Conservation (phyloP, 2,797 vertebrate species). For the Peromyscus attwateri region DNA sequence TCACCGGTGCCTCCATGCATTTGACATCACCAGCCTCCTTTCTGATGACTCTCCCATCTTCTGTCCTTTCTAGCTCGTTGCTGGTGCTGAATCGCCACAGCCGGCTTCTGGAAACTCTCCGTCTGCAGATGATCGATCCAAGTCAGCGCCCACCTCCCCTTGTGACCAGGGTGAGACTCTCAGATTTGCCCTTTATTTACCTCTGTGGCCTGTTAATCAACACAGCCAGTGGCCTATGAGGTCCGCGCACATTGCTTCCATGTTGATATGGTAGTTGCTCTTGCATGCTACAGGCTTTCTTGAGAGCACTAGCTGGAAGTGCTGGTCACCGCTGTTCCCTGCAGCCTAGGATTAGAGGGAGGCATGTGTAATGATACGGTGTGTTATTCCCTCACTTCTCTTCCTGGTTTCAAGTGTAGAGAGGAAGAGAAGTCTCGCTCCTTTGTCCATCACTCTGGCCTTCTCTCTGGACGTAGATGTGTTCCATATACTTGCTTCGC, state of each 20-base stretch:
- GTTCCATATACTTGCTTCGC: rapidly evolving
- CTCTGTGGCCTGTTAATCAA: not conserved
- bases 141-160: conserved; percentile 96
- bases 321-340: not conserved
- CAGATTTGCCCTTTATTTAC: not conserved
- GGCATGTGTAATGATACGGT: rapidly evolving
- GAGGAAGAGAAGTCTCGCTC: not conserved
- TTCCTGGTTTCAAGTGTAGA: not conserved
- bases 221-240: not conserved
- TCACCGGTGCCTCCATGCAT: not conserved
- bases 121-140: conserved; percentile 94
- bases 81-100: conserved; percentile 93
- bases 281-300: not conserved
- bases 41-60: not conserved
- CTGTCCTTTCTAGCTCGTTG: conserved; percentile 89
- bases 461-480: not conserved
- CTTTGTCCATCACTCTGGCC: not conserved
- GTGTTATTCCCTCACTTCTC: not conserved
- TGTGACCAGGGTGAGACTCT: conserved; percentile 94
- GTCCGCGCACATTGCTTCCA: not conserved
- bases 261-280: not conserved
- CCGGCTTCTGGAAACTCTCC: conserved; percentile 89
- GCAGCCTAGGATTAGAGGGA: not conserved
- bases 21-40: not conserved
- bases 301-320: not conserved